Base-by-base conservation (phyloP, 2,113 vertebrate genomes). In the Brachypteracias leptosomus region DNA sequence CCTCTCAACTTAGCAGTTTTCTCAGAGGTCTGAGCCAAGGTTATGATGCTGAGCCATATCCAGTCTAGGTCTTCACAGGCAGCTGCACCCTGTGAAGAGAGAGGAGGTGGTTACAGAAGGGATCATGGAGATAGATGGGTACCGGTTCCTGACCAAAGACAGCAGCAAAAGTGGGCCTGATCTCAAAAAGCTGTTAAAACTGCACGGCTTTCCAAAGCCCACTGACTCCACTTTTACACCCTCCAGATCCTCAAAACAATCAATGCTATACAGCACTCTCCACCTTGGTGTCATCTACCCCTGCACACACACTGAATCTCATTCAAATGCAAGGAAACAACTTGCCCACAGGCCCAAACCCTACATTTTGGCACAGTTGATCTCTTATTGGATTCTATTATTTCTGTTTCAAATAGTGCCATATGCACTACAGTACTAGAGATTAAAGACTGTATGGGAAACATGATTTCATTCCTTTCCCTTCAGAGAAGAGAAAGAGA, bases 371-470 rank as follows among this genome's bases (percentile, higher is more conserved):
- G 33, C 38, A 36, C 20, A 71, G 35, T 3, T 84, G 38, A 55
- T 89, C 38, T 74, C 67, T 83, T 68, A 33, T 1, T 79, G 29
- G 21, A 67, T 66, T 84, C 55, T 73, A 13, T 51, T 81, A 86
- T 74, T 93, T 63, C 55, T 71, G 26, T 65, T 92, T 89, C 68
- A 90, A 84, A 59, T 38, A 70, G 9, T 58, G 35, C 14, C 36
- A 73, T 21, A 10, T 80, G n/a, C 29, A 58, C 21, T 54, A 31
- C 7, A 36, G 42, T 59, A 92, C 10, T 24, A 52, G 61, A 77
- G 61, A 95, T n/a, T 87, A 63, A 94, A 96, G 24, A 55, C 85
- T 84, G 25, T 61, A 13, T 68, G 26, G 24, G 93, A 79, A 88
- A 54, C 13, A 88, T 17, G 16, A 29, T 44, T 91, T 90, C 35